Conservation (phyloP, 1,140 invertebrate species). For the Cherax quadricarinatus region DNA sequence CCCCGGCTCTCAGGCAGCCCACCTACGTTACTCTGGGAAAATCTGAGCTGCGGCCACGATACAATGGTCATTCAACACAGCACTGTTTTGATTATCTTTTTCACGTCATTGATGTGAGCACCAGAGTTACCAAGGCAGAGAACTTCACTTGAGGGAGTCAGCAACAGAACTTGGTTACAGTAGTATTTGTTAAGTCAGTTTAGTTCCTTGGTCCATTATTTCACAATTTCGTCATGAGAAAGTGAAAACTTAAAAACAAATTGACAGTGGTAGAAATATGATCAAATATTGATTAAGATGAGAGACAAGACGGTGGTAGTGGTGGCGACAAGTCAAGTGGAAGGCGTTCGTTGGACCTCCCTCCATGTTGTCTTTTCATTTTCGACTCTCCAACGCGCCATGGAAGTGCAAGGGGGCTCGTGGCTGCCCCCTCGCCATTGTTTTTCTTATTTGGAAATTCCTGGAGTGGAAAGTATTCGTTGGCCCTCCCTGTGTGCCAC, state of each 20-base stretch:
- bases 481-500: not conserved
- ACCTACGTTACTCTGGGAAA: constrained; percentile 50
- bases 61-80: constrained; percentile 60
- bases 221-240: too few species aligned
- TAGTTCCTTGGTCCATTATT: too few species aligned
- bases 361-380: constrained; percentile 31
- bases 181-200: too few species aligned
- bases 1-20: not conserved
- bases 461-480: constrained; percentile 58
- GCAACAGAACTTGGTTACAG: too few species aligned
- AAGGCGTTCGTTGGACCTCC: constrained; percentile 60
- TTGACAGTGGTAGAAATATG: too few species aligned
- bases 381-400: not conserved
- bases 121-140: constrained; percentile 22
- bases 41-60: not conserved
- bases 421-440: constrained; percentile 36
- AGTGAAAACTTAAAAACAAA: too few species aligned
- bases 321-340: constrained; percentile 56
- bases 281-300: not conserved
- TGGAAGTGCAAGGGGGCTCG: not conserved
- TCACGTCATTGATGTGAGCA: constrained; percentile 51
- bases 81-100: constrained; percentile 66
- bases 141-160: too few species aligned
- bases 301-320: not conserved
- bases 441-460: constrained; percentile 26